Evolutionary conservation across 2,113 vertebrate genomes (phyloP).

Genomic region (Nestor notabilis): DNA sequence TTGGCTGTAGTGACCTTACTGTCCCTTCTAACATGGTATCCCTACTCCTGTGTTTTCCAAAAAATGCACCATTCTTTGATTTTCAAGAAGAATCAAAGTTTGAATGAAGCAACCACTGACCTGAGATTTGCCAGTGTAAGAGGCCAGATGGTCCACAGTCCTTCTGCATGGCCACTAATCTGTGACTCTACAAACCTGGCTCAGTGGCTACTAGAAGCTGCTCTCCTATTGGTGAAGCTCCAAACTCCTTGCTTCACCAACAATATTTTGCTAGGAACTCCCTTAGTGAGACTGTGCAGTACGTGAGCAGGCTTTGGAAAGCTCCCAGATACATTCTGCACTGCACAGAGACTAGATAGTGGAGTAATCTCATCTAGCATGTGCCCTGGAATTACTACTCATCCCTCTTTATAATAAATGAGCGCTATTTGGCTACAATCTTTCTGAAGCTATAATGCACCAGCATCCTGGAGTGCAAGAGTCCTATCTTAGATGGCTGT

Average conservation of each 20-base stretch:
- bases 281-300: background rate
- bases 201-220: background rate
- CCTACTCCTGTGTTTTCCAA: background rate
- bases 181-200: accelerated
- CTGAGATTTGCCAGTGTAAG: background rate
- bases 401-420: conserved; percentile 41
- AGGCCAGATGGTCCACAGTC: background rate
- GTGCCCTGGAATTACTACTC: background rate
- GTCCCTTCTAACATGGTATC: background rate
- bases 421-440: conserved; percentile 27
- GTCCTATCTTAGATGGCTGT: conserved; percentile 33
- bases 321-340: background rate
- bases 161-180: background rate
- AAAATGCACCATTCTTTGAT: background rate
- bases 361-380: background rate
- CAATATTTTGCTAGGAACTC: background rate
- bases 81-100: background rate
- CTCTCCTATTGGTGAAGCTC: background rate
- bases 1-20: background rate
- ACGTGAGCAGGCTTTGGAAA: background rate
- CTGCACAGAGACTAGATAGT: background rate
- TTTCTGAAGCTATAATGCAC: conserved; percentile 24
- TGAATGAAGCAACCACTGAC: background rate
- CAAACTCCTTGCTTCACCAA: background rate
- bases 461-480: background rate